phyloP scores from a whole-genome alignment of 1,140 invertebrate genomes.

The fruit fly (Drosophila melanogaster) region Release_6_plus_ISO1_MT NT_033779.5:13249001-13249500 shows the following conservation, averaged over 20 bases:
- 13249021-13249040: slow-evolving; percentile 41
- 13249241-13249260: slow-evolving; percentile 60
- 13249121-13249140: slow-evolving; percentile 46
- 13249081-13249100: slow-evolving; percentile 50
- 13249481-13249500: slow-evolving; percentile 83
- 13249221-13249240: slow-evolving; percentile 56
- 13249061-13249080: slow-evolving; percentile 43
- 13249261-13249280: slow-evolving; percentile 64
- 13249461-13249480: slow-evolving; percentile 81
- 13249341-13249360: slow-evolving; percentile 81
- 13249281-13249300: slow-evolving; percentile 77
- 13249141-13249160: slow-evolving; percentile 23
- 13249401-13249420: slow-evolving; percentile 69
- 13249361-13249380: slow-evolving; percentile 75
- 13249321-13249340: slow-evolving; percentile 78
- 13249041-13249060: slow-evolving; percentile 55
- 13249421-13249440: slow-evolving; percentile 73
- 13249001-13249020: slow-evolving; percentile 21
- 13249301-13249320: slow-evolving; percentile 82
- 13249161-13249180: slow-evolving; percentile 57
- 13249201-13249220: slow-evolving; percentile 69
- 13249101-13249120: slow-evolving; percentile 49
- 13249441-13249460: slow-evolving; percentile 69
- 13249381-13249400: slow-evolving; percentile 61
- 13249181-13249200: slow-evolving; percentile 68